These are phyloP conservation scores for Callocephalon fimbriatum DNA, from an alignment of 2,113 vertebrate species.

Conservation along the genomic window DNA sequence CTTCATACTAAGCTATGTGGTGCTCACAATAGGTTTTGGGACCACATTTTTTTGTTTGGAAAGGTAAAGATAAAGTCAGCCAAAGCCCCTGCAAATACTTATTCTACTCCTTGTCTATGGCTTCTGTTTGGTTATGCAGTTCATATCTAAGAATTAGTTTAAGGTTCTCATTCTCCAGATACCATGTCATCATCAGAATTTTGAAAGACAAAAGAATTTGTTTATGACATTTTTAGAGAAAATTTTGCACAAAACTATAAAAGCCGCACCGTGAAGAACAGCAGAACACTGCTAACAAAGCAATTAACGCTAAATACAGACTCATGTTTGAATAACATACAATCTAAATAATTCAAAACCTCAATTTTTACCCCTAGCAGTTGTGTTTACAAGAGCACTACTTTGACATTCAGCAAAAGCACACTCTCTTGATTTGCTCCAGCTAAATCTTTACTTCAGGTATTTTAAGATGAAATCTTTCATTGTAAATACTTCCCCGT, in stretches of 20 bases:
- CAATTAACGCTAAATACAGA: not conserved
- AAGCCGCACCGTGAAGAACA: not conserved
- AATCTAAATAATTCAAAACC: not conserved
- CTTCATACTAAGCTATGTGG: not conserved
- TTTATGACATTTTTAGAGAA: not conserved
- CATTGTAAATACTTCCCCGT: not conserved
- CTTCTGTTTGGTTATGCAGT: not conserved
- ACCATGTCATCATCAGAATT: not conserved
- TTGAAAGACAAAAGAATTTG: not conserved
- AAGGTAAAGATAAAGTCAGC: not conserved
- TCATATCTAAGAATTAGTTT: not conserved
- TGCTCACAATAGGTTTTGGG: not conserved
- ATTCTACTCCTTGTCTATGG: not conserved
- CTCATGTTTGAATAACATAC: not conserved
- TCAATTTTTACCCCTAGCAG: not conserved
- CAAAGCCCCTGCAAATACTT: not conserved
- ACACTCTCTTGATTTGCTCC: not conserved
- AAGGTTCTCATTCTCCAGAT: not conserved
- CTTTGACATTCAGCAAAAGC: not conserved
- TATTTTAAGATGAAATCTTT: not conserved
- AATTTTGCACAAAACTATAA: fast-evolving
- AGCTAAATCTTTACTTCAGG: not conserved
- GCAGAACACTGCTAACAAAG: not conserved
- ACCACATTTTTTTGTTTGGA: not conserved
- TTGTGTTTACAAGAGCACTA: not conserved